Evolutionary conservation across 1,140 invertebrate genomes (phyloP), one percentile per base, ranked within the genome.

Genomic region (Asobara japonica): DNA sequence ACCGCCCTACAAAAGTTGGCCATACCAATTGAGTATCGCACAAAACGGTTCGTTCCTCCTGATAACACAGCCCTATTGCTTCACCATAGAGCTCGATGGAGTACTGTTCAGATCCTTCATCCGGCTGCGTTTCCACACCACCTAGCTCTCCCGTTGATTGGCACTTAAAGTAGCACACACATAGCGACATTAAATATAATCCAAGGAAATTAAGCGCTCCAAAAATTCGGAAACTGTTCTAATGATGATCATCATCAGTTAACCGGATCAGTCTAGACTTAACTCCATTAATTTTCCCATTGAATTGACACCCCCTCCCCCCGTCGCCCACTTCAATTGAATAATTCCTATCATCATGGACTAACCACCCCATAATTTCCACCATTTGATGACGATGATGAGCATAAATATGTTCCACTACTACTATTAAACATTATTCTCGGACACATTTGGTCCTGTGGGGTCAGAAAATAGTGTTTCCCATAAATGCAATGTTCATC

Each of bases 21-120:
- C 45, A 61, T 29, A 29, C 77, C 83, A 84, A 86, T 86, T 86
- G 83, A 86, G 69, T 78, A 81, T 80, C 79, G 36, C 69, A 65
- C 69, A 25, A 29, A 29, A 62, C 20, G 3, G 16, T 51, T 27
- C 51, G 48, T 38, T 51, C 61, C 31, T 10, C 25, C 60, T 51
- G 31, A 11, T 6, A 36, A 36, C n/a, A n/a, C n/a, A n/a, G n/a
- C n/a, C n/a, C n/a, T n/a, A 36, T 5, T 36, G 31, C 5, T 6
- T 36, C 5, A 36, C 31, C 5, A 36, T 6, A 36, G 31, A 36
- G 5, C 5, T 36, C 31, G 5, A 36, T 36, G 31, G 31, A 36
- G n/a, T n/a, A n/a, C n/a, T n/a, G n/a, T n/a, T n/a, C n/a, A n/a
- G n/a, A n/a, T n/a, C n/a, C n/a, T n/a, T n/a, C n/a, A n/a, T n/a